These are phyloP conservation scores for Polymixis flavicincta DNA, from an alignment of 2,888 invertebrate species.

Conservation along the genomic window DNA sequence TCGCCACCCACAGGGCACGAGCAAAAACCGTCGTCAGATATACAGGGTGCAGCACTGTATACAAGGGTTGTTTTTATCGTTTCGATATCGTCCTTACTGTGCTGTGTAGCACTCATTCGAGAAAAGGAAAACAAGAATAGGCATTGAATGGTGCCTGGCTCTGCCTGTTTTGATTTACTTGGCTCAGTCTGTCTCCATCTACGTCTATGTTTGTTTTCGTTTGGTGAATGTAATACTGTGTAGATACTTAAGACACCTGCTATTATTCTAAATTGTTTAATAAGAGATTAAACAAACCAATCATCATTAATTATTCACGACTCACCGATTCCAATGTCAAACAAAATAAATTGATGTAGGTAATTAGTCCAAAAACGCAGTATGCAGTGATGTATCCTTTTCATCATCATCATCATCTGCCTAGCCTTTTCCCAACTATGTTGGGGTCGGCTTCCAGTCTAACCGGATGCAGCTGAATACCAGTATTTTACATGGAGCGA, in stretches of 20 bases:
- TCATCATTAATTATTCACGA: conserved; percentile 5
- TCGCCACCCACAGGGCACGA: background rate
- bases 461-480: no score
- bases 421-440: no score
- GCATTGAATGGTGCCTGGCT: background rate
- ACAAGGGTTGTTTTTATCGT: conserved; percentile 11
- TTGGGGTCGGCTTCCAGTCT: no score
- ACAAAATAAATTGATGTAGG: background rate
- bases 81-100: background rate
- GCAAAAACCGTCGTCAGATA: conserved; percentile 10
- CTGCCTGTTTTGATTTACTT: background rate
- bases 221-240: background rate
- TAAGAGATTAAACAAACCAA: background rate
- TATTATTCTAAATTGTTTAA: background rate
- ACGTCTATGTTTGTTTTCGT: background rate
- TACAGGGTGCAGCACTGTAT: background rate
- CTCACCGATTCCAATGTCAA: conserved; percentile 6
- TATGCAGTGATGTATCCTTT: background rate
- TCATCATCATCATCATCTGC: no score
- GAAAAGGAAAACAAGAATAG: background rate
- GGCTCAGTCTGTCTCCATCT: background rate
- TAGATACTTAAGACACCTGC: background rate
- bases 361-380: conserved; percentile 1
- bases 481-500: no score
- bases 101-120: background rate